A percentile compares a stretch with the other conserved stretches of the same genome.
phyloP scores from a whole-genome alignment of 2,888 invertebrate genomes.

The Apamea crenata region DNA sequence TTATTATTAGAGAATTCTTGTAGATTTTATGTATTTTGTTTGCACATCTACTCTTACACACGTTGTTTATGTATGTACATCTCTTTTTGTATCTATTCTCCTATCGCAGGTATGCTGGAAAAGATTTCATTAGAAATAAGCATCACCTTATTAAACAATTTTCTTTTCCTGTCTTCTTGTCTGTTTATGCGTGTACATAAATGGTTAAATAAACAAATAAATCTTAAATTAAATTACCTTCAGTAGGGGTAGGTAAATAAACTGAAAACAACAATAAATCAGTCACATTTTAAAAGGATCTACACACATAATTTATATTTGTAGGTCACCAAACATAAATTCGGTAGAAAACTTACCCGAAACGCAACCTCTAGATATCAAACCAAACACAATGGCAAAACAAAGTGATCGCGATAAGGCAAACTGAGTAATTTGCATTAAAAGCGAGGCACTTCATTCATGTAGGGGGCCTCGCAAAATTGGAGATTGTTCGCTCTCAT shows the following conservation, averaged over 20 bases:
- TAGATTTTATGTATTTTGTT: no score
- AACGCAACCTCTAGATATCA: conserved; percentile 16
- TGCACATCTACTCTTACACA: no score
- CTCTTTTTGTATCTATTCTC: no score
- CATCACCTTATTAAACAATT: no score
- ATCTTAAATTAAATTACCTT: no score
- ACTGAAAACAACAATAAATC: background rate
- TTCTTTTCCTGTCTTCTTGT: no score
- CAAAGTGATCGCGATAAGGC: conserved; percentile 55
- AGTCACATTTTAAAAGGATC: background rate
- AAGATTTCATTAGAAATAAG: no score
- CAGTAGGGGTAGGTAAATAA: background rate
- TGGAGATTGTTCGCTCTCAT: conserved; percentile 41
- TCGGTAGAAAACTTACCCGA: conserved; percentile 22
- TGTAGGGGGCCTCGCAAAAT: conserved; percentile 30
- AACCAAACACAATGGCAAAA: conserved; percentile 40
- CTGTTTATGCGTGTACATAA: no score
- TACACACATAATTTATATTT: background rate
- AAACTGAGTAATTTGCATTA: conserved; percentile 60
- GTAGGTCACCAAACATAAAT: conserved; percentile 24
- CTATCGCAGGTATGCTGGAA: no score
- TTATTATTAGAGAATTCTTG: no score
- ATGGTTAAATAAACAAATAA: no score
- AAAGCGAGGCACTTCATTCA: conserved; percentile 45
- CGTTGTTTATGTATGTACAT: no score